phyloP scores from a whole-genome alignment of 2,888 invertebrate genomes.

The Dysmachus trigonus region DNA sequence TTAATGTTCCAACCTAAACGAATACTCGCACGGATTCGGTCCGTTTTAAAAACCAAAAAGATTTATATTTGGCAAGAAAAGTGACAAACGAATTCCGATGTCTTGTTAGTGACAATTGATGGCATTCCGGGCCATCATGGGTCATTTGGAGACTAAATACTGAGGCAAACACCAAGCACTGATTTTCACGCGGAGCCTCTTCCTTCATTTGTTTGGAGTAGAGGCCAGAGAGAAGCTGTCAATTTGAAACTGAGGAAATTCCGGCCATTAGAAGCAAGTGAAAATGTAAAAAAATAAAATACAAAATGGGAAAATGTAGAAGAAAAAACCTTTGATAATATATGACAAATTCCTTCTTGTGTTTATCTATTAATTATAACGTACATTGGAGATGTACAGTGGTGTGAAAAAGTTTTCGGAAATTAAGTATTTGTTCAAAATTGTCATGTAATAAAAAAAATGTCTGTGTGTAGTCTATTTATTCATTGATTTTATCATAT shows the following conservation, averaged over 20 bases:
- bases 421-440: too few relatives aligned
- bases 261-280: not conserved
- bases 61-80: conserved; percentile 33
- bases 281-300: not conserved
- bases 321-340: not conserved
- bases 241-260: not conserved
- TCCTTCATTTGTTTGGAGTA: not conserved
- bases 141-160: conserved; percentile 59
- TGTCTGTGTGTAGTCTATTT: too few relatives aligned
- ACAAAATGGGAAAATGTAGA: too few relatives aligned
- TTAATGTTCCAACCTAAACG: not conserved
- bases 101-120: conserved; percentile 63
- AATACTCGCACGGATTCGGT: not conserved
- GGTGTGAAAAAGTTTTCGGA: too few relatives aligned
- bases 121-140: conserved; percentile 61
- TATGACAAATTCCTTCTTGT: not conserved
- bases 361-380: not conserved
- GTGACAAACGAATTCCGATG: conserved; percentile 55
- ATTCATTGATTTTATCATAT: too few relatives aligned
- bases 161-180: conserved; percentile 38
- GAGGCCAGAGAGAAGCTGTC: not conserved
- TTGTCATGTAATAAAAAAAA: too few relatives aligned
- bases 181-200: not conserved
- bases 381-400: not conserved
- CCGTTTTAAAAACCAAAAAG: conserved; percentile 11